Evolutionary conservation across 1,140 invertebrate genomes (phyloP).

Genomic region (honey bee (Apis mellifera)): DNA sequence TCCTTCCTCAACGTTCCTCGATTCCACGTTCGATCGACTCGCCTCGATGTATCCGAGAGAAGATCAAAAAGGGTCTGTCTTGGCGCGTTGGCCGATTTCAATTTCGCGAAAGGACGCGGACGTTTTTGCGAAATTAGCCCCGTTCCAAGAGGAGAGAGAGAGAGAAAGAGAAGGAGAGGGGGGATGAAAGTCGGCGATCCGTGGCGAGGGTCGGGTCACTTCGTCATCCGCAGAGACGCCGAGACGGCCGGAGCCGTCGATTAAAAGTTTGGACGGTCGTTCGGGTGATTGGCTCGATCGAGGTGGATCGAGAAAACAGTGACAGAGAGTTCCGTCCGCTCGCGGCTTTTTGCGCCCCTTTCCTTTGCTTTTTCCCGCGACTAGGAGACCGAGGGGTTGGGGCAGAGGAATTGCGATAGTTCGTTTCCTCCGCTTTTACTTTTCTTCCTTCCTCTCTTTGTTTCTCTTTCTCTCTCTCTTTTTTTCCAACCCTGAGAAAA

Average conservation of each 20-base stretch:
- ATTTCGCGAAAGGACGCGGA: conserved; percentile 33
- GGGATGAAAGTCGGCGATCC: conserved; percentile 27
- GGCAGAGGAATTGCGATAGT: too few species aligned
- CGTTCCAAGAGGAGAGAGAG: not conserved
- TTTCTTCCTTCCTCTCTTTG: not conserved
- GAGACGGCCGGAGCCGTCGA: conserved; percentile 63
- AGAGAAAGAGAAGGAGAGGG: not conserved
- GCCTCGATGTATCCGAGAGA: not conserved
- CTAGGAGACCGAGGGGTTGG: conserved; percentile 30
- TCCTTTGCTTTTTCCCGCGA: conserved; percentile 54
- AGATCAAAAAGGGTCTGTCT: conserved; percentile 26
- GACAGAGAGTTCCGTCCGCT: conserved; percentile 70
- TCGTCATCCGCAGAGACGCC: conserved; percentile 22
- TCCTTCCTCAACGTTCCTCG: too few species aligned
- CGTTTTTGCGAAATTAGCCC: conserved; percentile 36
- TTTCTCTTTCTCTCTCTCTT: not conserved
- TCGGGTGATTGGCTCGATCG: conserved; percentile 66
- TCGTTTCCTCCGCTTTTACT: conserved; percentile 29
- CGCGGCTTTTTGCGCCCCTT: conserved; percentile 55
- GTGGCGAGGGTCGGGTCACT: conserved; percentile 1
- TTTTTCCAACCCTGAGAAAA: not conserved
- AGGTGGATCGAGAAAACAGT: conserved; percentile 70
- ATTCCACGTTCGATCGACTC: not conserved
- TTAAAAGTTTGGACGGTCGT: conserved; percentile 74
- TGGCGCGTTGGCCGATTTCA: conserved; percentile 26